These are phyloP conservation scores for Pissodes strobi DNA, from an alignment of 1,140 invertebrate species.

Conservation along the genomic window DNA sequence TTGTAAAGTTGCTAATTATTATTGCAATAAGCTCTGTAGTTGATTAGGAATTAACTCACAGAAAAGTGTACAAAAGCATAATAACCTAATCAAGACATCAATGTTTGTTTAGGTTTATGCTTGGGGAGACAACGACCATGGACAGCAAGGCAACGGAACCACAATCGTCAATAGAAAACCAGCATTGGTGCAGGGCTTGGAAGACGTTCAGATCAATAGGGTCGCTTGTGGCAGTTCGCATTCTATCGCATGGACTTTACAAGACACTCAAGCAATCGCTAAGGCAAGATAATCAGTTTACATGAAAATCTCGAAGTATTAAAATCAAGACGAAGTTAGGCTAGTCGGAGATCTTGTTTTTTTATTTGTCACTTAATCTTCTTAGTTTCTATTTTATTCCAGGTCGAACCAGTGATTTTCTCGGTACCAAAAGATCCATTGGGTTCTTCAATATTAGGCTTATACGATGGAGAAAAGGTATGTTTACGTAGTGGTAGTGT, in stretches of 20 bases:
- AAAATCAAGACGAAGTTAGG: too few relatives aligned
- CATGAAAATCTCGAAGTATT: too few relatives aligned
- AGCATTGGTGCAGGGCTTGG: slow-evolving; percentile 81
- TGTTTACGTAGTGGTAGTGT: too few relatives aligned
- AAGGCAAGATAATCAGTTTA: too few relatives aligned
- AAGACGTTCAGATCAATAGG: slow-evolving; percentile 81
- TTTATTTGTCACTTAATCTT: background rate
- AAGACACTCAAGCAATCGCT: slow-evolving; percentile 62
- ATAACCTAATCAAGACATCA: too few relatives aligned
- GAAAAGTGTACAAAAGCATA: too few relatives aligned
- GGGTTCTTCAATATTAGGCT: slow-evolving; percentile 66
- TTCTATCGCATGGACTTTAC: slow-evolving; percentile 91
- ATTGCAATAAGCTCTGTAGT: too few relatives aligned
- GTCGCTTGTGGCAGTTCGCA: slow-evolving; percentile 95
- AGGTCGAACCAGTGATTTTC: slow-evolving; percentile 84
- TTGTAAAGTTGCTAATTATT: too few relatives aligned
- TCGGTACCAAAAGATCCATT: slow-evolving; percentile 83
- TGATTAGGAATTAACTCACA: too few relatives aligned
- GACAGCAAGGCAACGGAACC: slow-evolving; percentile 93
- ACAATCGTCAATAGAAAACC: slow-evolving; percentile 92
- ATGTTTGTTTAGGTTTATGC: slow-evolving; percentile 91
- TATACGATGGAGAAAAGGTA: slow-evolving; percentile 60
- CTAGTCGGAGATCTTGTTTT: too few relatives aligned
- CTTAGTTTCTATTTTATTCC: background rate
- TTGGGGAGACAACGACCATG: slow-evolving; percentile 97